phyloP scores from a whole-genome alignment of 2,888 invertebrate genomes.

The Drosophila flavopinicola region DNA sequence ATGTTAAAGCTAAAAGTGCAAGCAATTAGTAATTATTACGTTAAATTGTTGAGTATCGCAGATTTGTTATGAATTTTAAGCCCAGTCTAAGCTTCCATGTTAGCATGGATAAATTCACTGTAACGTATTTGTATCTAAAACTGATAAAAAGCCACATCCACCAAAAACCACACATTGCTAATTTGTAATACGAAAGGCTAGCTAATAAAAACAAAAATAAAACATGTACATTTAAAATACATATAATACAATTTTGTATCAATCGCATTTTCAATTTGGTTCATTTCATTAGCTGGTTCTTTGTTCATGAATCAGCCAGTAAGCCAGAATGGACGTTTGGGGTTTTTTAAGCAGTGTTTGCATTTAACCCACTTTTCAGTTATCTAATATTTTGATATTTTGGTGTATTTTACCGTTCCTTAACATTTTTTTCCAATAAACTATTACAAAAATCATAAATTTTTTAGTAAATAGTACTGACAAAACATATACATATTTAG shows the following conservation, averaged over 20 bases:
- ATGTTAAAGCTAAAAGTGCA: conserved; percentile 68
- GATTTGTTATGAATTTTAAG: conserved; percentile 53
- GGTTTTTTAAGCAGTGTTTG: background rate
- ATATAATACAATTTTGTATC: background rate
- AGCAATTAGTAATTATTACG: conserved; percentile 61
- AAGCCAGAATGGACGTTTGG: background rate
- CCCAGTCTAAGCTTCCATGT: conserved; percentile 16
- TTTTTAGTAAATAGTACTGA: no score
- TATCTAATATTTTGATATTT: no score
- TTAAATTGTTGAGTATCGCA: conserved; percentile 70
- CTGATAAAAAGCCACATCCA: conserved; percentile 25
- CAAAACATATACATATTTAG: no score
- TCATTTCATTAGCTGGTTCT: background rate
- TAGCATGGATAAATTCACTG: conserved; percentile 53
- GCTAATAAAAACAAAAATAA: conserved; percentile 21
- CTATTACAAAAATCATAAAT: no score
- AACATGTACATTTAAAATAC: conserved; percentile 7
- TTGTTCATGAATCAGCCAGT: background rate
- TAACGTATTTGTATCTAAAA: conserved; percentile 46
- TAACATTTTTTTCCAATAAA: background rate
- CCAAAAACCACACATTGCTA: conserved; percentile 15
- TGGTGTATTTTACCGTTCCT: no score
- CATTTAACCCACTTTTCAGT: background rate
- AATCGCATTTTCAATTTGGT: background rate
- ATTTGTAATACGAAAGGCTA: conserved; percentile 36